A percentile compares a stretch with the other conserved stretches of the same genome.
These are phyloP conservation scores for Phyto melanocephala DNA, from an alignment of 2,888 invertebrate species.

Conservation along the genomic window DNA sequence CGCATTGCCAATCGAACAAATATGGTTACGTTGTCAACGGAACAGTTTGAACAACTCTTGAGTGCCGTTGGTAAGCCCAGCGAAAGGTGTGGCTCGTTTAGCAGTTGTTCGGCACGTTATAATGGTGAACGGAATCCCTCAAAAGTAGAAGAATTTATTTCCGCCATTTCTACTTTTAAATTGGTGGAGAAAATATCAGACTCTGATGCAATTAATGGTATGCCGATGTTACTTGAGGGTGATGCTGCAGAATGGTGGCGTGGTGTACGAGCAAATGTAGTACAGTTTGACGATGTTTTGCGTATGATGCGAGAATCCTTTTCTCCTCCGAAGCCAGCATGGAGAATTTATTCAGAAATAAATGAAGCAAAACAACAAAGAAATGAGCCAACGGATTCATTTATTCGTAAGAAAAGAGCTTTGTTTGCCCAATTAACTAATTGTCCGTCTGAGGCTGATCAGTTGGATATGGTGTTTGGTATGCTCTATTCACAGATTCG, in stretches of 20 bases:
- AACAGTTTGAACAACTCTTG: conserved; percentile 40
- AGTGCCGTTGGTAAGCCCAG: conserved; percentile 13
- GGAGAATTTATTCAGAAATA: conserved; percentile 59
- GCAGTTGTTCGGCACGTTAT: conserved; percentile 40
- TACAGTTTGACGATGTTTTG: conserved; percentile 42
- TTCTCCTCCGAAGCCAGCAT: conserved; percentile 6
- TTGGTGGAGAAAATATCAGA: conserved; percentile 50
- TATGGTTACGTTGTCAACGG: background rate
- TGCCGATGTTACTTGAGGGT: conserved; percentile 48
- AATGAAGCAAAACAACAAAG: conserved; percentile 56
- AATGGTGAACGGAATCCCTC: conserved; percentile 42
- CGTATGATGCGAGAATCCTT: conserved; percentile 37
- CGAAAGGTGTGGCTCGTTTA: conserved; percentile 20
- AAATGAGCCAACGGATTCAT: conserved; percentile 56
- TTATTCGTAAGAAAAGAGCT: conserved; percentile 57
- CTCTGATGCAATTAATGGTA: background rate
- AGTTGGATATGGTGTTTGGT: conserved; percentile 50
- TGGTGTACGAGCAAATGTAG: conserved; percentile 24
- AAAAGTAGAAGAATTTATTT: conserved; percentile 59
- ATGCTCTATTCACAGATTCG: conserved; percentile 44
- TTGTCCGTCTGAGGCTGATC: conserved; percentile 27
- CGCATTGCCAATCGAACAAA: no score
- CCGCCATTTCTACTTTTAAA: conserved; percentile 51
- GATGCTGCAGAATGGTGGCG: conserved; percentile 56
- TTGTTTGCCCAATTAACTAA: conserved; percentile 45